These are phyloP conservation scores for Danio choprae DNA, from an alignment of 2,797 vertebrate species.

Conservation along the genomic window DNA sequence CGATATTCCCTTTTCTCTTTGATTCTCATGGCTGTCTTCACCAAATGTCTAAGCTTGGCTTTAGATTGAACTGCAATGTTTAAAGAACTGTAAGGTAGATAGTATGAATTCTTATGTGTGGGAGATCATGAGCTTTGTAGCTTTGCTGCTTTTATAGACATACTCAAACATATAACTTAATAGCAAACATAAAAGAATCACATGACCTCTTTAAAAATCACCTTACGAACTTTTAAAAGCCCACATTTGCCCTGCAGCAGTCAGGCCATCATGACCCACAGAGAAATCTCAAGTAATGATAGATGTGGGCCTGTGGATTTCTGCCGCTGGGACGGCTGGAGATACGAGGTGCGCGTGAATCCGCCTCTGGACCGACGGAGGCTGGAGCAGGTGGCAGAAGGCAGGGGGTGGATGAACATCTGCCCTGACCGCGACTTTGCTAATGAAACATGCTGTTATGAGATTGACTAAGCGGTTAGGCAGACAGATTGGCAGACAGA, in stretches of 20 bases:
- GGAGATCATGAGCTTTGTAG: too few relatives aligned
- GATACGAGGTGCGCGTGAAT: background rate
- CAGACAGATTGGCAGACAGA: conserved; percentile 18
- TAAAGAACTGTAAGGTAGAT: too few relatives aligned
- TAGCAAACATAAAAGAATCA: too few relatives aligned
- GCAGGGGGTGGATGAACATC: conserved; percentile 44
- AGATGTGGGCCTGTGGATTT: background rate
- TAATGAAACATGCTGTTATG: conserved; percentile 46
- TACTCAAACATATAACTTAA: too few relatives aligned
- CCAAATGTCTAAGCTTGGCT: too few relatives aligned
- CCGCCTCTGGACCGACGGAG: conserved; percentile 1
- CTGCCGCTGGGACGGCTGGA: background rate
- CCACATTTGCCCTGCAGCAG: background rate
- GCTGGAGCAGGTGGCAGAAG: conserved; percentile 45
- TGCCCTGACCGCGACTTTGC: conserved; percentile 22
- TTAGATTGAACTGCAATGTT: too few relatives aligned
- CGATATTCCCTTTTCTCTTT: too few relatives aligned
- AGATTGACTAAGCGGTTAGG: conserved; percentile 42
- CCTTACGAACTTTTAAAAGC: background rate
- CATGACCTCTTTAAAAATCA: background rate
- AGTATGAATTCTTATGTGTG: too few relatives aligned
- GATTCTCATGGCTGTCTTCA: too few relatives aligned
- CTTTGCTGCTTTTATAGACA: too few relatives aligned
- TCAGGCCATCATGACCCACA: background rate
- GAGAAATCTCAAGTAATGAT: conserved; percentile 7